These are phyloP conservation scores for Nasua narica DNA, from an alignment of 2,797 vertebrate genomes.

Conservation along the genomic window DNA sequence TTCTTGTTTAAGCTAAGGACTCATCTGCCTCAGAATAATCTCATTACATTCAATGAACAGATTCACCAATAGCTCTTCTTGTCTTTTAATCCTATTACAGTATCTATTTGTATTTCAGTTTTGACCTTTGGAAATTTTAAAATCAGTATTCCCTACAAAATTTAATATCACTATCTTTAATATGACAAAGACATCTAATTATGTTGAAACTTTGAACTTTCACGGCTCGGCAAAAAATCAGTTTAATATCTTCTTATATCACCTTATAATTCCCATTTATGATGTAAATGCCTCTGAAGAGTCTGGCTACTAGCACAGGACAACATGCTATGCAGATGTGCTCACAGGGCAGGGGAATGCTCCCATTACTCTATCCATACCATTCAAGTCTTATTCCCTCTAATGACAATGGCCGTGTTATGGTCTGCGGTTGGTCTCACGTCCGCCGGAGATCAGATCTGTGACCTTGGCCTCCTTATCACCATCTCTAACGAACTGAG, in stretches of 20 bases:
- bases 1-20: conserved; percentile 72
- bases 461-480: neutral
- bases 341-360: neutral
- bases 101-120: conserved; percentile 76
- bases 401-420: neutral
- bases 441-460: neutral
- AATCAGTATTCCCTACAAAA: conserved; percentile 66
- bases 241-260: neutral
- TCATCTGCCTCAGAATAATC: conserved; percentile 80
- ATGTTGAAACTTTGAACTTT: conserved; percentile 29
- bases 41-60: conserved; percentile 82
- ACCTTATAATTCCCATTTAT: neutral
- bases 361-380: neutral
- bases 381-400: neutral
- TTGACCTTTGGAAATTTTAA: conserved; percentile 61
- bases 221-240: neutral
- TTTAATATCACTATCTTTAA: conserved; percentile 74
- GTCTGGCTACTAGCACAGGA: neutral
- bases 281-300: neutral
- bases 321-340: neutral
- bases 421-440: neutral
- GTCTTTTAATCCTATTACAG: conserved; percentile 83
- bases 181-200: conserved; percentile 60
- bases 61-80: conserved; percentile 81
- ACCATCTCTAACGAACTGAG: neutral